Evolutionary conservation across 2,797 vertebrate genomes (phyloP).

Genomic region (Chanos chanos): DNA sequence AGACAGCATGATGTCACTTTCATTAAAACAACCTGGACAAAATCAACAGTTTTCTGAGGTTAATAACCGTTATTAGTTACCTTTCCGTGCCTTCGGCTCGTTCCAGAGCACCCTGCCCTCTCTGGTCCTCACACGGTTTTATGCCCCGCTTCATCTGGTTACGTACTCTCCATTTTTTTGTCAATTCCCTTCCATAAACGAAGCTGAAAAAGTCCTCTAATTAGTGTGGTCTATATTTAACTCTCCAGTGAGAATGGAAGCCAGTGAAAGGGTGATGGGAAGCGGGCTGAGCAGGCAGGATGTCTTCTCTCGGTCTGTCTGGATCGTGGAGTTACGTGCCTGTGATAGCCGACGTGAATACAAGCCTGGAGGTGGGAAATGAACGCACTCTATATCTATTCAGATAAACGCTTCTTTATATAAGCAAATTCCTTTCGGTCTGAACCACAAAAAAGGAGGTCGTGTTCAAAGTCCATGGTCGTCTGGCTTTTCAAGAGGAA

Average conservation of each 20-base stretch:
- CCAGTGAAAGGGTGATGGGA: too few relatives aligned
- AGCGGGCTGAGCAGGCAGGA: too few relatives aligned
- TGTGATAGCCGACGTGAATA: conserved; percentile 1
- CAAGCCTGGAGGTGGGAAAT: conserved; percentile 12
- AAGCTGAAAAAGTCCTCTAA: too few relatives aligned
- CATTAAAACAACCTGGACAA: conserved; percentile 42
- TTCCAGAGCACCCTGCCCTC: conserved; percentile 19
- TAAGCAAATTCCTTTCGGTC: conserved; percentile 34
- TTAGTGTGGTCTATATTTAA: too few relatives aligned
- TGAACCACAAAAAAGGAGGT: conserved; percentile 27
- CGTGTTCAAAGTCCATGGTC: conserved; percentile 36
- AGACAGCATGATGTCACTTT: conserved; percentile 48
- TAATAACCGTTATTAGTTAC: conserved; percentile 47
- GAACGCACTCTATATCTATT: conserved; percentile 15
- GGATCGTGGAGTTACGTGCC: not conserved
- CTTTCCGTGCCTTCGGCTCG: conserved; percentile 38
- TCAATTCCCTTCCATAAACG: conserved; percentile 24
- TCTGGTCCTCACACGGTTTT: not conserved
- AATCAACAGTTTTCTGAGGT: conserved; percentile 35
- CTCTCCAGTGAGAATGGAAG: too few relatives aligned
- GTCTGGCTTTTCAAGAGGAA: conserved; percentile 33
- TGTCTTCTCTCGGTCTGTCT: not conserved
- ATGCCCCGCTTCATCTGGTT: not conserved
- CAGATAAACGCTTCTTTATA: conserved; percentile 32
- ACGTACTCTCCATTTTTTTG: conserved; percentile 23